A percentile compares a stretch with the other conserved stretches of the same genome.
Evolutionary conservation across 2,113 vertebrate genomes (phyloP).

Genomic region (Podarcis muralis): DNA sequence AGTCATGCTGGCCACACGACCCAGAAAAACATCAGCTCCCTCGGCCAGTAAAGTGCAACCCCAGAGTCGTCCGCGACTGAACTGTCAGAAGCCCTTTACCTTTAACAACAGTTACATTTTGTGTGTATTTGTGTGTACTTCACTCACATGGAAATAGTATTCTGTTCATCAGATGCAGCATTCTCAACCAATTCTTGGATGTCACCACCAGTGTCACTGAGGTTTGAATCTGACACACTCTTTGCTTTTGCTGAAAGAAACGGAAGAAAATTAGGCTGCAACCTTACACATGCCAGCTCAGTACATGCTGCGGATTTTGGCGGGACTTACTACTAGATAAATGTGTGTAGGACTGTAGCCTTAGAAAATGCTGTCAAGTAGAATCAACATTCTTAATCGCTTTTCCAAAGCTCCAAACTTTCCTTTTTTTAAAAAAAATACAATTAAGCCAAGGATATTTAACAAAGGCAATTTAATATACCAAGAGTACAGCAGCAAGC

Average conservation of each 20-base stretch:
- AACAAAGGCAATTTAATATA: neutral
- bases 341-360: neutral
- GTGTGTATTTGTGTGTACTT: neutral
- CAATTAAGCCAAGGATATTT: neutral
- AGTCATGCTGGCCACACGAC: no score
- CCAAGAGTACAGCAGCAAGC: neutral
- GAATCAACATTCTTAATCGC: neutral
- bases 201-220: constrained; percentile 59
- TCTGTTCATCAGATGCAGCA: constrained; percentile 51
- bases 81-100: no score
- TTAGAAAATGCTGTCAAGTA: neutral
- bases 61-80: no score
- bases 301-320: no score
- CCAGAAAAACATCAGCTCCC: no score
- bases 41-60: no score
- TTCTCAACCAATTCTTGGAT: constrained; percentile 37
- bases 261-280: neutral
- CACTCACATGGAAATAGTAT: constrained; percentile 69
- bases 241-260: constrained; percentile 71
- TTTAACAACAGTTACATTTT: neutral
- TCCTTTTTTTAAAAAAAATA: neutral
- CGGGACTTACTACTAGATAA: neutral
- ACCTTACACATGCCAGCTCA: neutral
- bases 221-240: constrained; percentile 14
- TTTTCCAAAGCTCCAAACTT: neutral